phyloP scores from a whole-genome alignment of 2,888 invertebrate genomes.

The Troilus luridus region DNA sequence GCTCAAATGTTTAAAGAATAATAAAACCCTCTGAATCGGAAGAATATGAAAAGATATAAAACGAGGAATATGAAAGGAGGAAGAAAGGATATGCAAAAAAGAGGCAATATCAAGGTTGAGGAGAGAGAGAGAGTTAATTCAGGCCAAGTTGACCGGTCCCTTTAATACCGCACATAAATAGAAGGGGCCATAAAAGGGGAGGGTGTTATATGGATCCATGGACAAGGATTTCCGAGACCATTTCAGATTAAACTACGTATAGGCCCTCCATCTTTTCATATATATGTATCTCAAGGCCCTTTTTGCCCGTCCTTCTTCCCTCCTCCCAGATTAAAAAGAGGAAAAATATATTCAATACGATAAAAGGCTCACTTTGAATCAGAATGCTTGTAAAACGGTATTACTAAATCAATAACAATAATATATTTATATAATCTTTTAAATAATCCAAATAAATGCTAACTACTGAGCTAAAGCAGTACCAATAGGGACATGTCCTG shows the following conservation, averaged over 20 bases:
- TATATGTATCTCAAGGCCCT: neutral
- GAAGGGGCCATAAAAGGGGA: neutral
- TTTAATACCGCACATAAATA: constrained; percentile 35
- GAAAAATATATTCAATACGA: neutral
- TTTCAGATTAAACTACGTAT: constrained; percentile 29
- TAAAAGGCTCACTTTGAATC: neutral
- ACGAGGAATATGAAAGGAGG: neutral
- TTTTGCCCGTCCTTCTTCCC: neutral
- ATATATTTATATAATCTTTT: neutral
- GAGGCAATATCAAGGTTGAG: constrained; percentile 10
- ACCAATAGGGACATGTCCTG: too few relatives aligned
- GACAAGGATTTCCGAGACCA: constrained; percentile 8
- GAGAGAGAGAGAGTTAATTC: constrained; percentile 17
- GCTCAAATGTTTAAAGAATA: neutral
- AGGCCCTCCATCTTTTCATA: constrained; percentile 9
- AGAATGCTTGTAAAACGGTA: neutral
- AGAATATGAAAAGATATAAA: constrained; percentile 17
- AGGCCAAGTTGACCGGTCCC: constrained; percentile 24
- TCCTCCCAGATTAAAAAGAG: neutral
- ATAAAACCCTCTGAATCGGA: neutral
- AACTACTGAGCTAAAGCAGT: too few relatives aligned
- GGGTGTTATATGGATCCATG: constrained; percentile 6
- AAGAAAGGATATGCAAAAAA: constrained; percentile 27
- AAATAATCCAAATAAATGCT: too few relatives aligned
- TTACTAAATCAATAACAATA: neutral